Conservation (phyloP, 2,888 invertebrate species). For the Euplexia lucipara region DNA sequence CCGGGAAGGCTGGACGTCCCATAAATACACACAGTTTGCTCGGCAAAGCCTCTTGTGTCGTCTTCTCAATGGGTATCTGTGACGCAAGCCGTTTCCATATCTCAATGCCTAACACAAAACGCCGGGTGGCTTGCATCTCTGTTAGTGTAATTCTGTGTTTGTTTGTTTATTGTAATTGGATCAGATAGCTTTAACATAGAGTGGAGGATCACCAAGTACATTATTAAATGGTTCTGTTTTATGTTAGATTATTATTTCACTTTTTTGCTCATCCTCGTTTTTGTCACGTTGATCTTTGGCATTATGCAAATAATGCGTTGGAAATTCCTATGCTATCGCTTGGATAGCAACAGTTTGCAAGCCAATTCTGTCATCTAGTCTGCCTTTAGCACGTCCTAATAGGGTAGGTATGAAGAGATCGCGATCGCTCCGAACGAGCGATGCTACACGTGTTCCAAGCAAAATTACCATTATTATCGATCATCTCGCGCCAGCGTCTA, state of each 20-base stretch:
- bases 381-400: conserved; percentile 85
- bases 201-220: conserved; percentile 6
- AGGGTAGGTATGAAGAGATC: conserved; percentile 81
- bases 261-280: conserved; percentile 4
- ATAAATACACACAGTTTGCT: conserved; percentile 84
- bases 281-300: neutral
- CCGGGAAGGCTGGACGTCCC: conserved; percentile 83
- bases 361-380: conserved; percentile 80
- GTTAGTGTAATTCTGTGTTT: conserved; percentile 56
- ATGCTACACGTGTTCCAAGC: conserved; percentile 87
- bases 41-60: conserved; percentile 73
- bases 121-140: conserved; percentile 63
- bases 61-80: conserved; percentile 74
- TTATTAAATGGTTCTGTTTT: neutral
- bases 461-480: conserved; percentile 91
- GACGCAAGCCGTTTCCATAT: conserved; percentile 73
- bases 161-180: conserved; percentile 56
- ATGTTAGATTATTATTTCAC: conserved; percentile 3
- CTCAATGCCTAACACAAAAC: conserved; percentile 68
- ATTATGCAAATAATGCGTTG: conserved; percentile 33
- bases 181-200: conserved; percentile 27
- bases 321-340: conserved; percentile 53
- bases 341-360: conserved; percentile 62
- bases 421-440: conserved; percentile 84
- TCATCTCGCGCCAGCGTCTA: conserved; percentile 86